A percentile compares a stretch with the other conserved stretches of the same genome.
phyloP scores from a whole-genome alignment of 2,113 vertebrate genomes.

The Delphinapterus leucas region DNA sequence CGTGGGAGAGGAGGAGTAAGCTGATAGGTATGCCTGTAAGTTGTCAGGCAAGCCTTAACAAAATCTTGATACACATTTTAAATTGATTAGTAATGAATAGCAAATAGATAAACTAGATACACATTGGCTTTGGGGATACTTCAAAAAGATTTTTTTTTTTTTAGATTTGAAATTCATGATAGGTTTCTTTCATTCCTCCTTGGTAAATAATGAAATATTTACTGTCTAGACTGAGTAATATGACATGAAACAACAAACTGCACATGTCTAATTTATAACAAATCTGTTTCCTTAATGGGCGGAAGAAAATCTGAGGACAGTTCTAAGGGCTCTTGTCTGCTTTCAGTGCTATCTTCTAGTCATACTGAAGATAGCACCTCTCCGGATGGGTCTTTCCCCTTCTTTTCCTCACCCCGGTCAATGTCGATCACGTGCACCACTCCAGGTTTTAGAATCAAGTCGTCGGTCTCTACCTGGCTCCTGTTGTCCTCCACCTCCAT shows the following conservation, averaged over 20 bases:
- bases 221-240: conserved; percentile 44
- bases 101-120: conserved; percentile 48
- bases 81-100: conserved; percentile 71
- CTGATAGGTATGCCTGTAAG: conserved; percentile 74
- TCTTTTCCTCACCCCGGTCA: conserved; percentile 87
- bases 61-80: conserved; percentile 75
- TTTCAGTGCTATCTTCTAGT: conserved; percentile 91
- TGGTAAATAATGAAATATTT: conserved; percentile 52
- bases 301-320: conserved; percentile 77
- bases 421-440: conserved; percentile 85
- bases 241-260: conserved; percentile 40
- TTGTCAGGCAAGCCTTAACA: conserved; percentile 75
- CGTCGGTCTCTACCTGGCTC: conserved; percentile 85
- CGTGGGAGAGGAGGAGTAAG: conserved; percentile 77
- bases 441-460: conserved; percentile 86
- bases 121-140: conserved; percentile 51
- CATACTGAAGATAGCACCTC: conserved; percentile 94
- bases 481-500: conserved; percentile 87
- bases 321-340: conserved; percentile 85
- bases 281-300: conserved; percentile 88
- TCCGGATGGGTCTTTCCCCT: conserved; percentile 86
- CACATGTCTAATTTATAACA: conserved; percentile 78
- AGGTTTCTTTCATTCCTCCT: conserved; percentile 50
- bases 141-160: conserved; percentile 42
- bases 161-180: conserved; percentile 68